Evolutionary conservation across 2,113 vertebrate species (phyloP).

Genomic region (Vidua macroura): DNA sequence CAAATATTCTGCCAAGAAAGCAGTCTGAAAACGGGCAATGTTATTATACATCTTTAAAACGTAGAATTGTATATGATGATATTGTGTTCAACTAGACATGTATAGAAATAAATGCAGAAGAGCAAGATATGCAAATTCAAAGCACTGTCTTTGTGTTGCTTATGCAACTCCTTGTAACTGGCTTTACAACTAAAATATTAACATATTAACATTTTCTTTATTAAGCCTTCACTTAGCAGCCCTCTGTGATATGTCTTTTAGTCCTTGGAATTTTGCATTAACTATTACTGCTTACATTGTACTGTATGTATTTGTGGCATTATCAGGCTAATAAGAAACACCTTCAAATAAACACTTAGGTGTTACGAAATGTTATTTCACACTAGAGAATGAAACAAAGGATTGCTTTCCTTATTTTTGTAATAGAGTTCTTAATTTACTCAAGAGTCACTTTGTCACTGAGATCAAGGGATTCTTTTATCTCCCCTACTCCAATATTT

Average conservation of each 20-base stretch:
- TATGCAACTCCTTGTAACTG: neutral
- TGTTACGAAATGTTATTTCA: neutral
- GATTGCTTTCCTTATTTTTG: neutral
- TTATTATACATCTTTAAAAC: neutral
- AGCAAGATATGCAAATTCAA: neutral
- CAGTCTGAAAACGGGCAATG: neutral
- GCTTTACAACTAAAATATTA: neutral
- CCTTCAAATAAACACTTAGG: constrained; percentile 14
- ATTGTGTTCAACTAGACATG: neutral
- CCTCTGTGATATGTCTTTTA: neutral
- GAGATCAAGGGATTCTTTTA: neutral
- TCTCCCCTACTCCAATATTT: neutral
- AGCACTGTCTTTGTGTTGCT: neutral
- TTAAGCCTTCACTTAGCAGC: neutral
- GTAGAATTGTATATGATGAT: neutral
- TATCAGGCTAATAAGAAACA: neutral
- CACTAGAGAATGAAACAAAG: neutral
- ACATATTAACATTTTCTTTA: neutral
- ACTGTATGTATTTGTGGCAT: neutral
- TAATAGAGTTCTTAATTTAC: neutral
- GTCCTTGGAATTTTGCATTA: neutral
- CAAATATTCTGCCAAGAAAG: neutral
- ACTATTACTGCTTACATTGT: neutral
- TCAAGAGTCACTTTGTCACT: neutral
- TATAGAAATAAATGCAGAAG: neutral